Percentiles rank a stretch among this genome's conserved stretches.
These are phyloP conservation scores for Carollia perspicillata DNA, from an alignment of 2,113 vertebrate genomes.

Conservation along the genomic window DNA sequence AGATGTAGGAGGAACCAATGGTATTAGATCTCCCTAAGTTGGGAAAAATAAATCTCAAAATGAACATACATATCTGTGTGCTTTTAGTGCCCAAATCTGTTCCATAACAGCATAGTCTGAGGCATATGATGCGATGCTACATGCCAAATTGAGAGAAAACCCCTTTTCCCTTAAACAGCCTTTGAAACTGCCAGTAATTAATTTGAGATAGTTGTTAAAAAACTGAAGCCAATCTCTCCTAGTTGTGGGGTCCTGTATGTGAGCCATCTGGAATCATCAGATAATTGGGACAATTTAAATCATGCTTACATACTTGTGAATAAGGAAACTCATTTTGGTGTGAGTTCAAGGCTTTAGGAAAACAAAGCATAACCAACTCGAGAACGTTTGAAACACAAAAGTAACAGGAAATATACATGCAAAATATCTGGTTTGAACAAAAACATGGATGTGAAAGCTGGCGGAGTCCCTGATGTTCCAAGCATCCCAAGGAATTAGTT, in stretches of 20 bases:
- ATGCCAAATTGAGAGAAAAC: neutral
- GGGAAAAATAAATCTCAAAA: neutral
- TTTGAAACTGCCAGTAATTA: slow-evolving; percentile 20
- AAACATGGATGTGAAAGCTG: neutral
- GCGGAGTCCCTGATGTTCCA: neutral
- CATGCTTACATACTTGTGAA: neutral
- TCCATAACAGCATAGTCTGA: neutral
- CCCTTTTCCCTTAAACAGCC: neutral
- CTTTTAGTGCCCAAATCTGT: neutral
- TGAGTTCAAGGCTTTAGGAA: slow-evolving; percentile 21
- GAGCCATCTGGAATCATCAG: neutral
- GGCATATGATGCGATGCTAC: neutral
- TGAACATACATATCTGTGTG: neutral
- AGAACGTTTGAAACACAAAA: neutral
- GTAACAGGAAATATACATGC: neutral
- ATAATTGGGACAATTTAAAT: slow-evolving; percentile 14
- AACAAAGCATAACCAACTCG: neutral
- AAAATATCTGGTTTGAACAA: neutral
- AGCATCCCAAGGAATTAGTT: neutral
- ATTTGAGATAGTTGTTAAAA: neutral
- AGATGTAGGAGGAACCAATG: neutral
- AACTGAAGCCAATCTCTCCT: slow-evolving; percentile 1
- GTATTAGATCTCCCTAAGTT: neutral
- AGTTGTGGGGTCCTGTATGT: neutral
- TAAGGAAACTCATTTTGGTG: slow-evolving; percentile 6